Base-by-base conservation (phyloP, 2,113 vertebrate species). In the Salvelinus sp. region DNA sequence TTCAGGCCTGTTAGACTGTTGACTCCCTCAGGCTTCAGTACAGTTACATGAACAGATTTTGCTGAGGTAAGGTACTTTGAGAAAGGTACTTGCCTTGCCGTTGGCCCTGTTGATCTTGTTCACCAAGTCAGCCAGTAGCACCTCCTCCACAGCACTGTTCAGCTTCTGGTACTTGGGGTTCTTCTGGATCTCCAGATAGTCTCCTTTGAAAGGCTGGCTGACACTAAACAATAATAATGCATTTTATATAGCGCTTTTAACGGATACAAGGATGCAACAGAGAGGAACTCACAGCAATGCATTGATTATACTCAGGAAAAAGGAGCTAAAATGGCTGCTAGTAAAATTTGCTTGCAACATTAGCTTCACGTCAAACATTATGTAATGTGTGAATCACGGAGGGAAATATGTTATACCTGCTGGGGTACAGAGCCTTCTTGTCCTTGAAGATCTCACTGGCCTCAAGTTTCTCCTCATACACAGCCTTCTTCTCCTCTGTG, bases 61-160 rank as follows among this genome's bases (percentile, higher is more conserved):
- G 9, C 10, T 44, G 38, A 44, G 38, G 38, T 44, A 44, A 44
- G 38, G 38, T 4, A 54, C 50, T 13, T 22, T 23, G 58, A 22
- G 38, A 44, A 7, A 23, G n/a, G 25, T 63, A 60, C 85, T 93
- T 90, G 97, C 98, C 95, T 99, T 99, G 77, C 98, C 97, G 7
- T 99, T 99, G 58, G 97, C 97, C 85, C 98, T 92, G 77, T 99
- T 99, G 73, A 99, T 97, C 92, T 99, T 99, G 91, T 96, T 98
- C 71, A 99, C 96, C 73, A 96, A 91, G 79, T 98, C 97, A 2
- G 97, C 97, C 83, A 99, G 94, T 76, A 99, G 95, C 50, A 98
- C 95, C 89, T 98, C 97, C 47, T 98, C 97, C 83, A 98, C 88
- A 0, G 94, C 89, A 68, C 93, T 95, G 89, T 92, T 96, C 28